Conservation (phyloP, 23 tunicate genomes). For the Styela clava region DNA sequence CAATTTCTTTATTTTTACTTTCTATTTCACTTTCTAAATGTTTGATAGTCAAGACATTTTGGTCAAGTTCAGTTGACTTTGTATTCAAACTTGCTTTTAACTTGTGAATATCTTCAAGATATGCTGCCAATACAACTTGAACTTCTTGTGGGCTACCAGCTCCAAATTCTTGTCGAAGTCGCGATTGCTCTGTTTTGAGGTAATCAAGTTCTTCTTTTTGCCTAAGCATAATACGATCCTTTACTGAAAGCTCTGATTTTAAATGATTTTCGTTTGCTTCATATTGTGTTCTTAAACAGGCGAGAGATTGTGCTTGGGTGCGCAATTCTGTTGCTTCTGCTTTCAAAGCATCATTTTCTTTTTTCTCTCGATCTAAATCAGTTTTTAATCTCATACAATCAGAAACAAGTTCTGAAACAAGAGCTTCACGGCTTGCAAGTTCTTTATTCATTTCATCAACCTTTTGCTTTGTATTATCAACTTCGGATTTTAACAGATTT, state of each 20-base stretch:
- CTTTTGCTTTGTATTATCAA: not conserved
- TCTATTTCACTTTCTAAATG: constrained; percentile 15
- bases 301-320: constrained; percentile 48
- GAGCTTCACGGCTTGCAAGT: constrained; percentile 51
- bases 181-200: constrained; percentile 23
- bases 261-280: constrained; percentile 82
- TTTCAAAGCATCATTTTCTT: constrained; percentile 20
- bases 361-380: constrained; percentile 11
- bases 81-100: constrained; percentile 30
- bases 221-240: constrained; percentile 60
- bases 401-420: constrained; percentile 67
- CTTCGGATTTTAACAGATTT: constrained; percentile 1
- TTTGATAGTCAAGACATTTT: not conserved
- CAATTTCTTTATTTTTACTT: not conserved
- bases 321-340: constrained; percentile 8
- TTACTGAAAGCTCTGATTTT: constrained; percentile 80
- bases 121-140: constrained; percentile 36
- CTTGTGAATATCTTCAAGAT: constrained; percentile 50
- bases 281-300: constrained; percentile 68
- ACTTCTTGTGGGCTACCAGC: constrained; percentile 36
- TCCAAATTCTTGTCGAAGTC: constrained; percentile 49
- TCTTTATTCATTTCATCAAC: constrained; percentile 22
- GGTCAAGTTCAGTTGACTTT: constrained; percentile 25
- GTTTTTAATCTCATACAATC: constrained; percentile 67
- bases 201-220: constrained; percentile 60